Evolutionary conservation across 2,888 invertebrate genomes (phyloP).

Genomic region (Alloscopus bannaensis): DNA sequence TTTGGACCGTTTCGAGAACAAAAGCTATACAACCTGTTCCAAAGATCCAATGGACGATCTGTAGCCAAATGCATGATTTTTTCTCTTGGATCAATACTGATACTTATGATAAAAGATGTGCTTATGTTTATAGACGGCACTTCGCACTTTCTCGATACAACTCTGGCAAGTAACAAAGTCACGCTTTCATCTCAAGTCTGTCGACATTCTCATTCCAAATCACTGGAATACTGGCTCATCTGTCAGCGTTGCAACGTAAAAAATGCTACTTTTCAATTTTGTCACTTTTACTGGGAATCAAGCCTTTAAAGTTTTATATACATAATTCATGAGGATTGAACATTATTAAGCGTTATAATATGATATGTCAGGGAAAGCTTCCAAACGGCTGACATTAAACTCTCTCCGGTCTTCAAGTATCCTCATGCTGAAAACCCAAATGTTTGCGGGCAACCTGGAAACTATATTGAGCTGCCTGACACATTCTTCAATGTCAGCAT

Average conservation of each 20-base stretch:
- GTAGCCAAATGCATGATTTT: too few species aligned
- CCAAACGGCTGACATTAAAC: constrained; percentile 60
- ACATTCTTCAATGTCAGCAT: constrained; percentile 54
- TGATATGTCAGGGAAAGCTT: constrained; percentile 40
- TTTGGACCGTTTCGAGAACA: too few species aligned
- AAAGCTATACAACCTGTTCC: too few species aligned
- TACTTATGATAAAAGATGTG: too few species aligned
- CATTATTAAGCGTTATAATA: background rate
- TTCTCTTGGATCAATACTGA: too few species aligned
- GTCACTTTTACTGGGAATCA: too few species aligned
- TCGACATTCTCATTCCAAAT: constrained; percentile 63
- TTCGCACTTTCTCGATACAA: constrained; percentile 41
- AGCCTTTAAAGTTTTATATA: too few species aligned
- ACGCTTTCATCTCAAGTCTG: constrained; percentile 63
- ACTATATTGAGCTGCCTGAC: constrained; percentile 65
- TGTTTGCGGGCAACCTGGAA: constrained; percentile 67
- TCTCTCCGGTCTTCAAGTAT: constrained; percentile 41
- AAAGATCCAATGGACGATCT: too few species aligned
- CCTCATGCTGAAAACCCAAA: constrained; percentile 68
- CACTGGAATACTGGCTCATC: constrained; percentile 49
- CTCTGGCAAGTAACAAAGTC: constrained; percentile 45
- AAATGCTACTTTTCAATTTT: background rate
- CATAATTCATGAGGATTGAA: background rate
- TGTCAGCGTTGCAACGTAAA: constrained; percentile 10
- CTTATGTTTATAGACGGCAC: too few species aligned